phyloP scores from a whole-genome alignment of 2,113 vertebrate species.

The Mus pahari region DNA sequence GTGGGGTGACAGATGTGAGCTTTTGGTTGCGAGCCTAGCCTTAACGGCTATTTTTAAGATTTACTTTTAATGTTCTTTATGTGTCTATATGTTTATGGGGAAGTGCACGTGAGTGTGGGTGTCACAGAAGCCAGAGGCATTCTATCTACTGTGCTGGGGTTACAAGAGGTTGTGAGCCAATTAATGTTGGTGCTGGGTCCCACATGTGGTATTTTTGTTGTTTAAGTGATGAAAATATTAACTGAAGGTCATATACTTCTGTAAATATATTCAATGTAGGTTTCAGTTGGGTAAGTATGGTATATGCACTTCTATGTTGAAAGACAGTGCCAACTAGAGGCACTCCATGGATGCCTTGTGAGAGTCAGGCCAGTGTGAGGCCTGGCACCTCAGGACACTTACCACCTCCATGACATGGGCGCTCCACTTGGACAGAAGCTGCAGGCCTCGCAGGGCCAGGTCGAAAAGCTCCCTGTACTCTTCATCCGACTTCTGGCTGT shows the following conservation, averaged over 20 bases:
- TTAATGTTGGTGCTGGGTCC: neutral
- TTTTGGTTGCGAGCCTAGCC: neutral
- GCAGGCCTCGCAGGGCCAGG: slow-evolving; percentile 95
- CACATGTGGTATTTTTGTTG: neutral
- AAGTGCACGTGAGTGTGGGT: neutral
- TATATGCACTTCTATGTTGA: neutral
- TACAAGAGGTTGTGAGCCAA: neutral
- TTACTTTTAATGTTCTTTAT: neutral
- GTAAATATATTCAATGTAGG: neutral
- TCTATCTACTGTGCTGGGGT: too few species aligned
- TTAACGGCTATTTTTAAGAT: too few species aligned
- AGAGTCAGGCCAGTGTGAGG: too few species aligned
- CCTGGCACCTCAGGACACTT: slow-evolving; percentile 76
- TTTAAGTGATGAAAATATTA: neutral
- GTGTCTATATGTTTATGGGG: neutral
- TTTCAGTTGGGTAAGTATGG: neutral
- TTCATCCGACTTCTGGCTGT: slow-evolving; percentile 99
- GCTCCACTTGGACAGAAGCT: slow-evolving; percentile 99
- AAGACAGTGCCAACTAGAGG: neutral
- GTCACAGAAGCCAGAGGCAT: neutral
- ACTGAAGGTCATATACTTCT: neutral
- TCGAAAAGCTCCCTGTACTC: slow-evolving; percentile 98
- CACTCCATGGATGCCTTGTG: neutral
- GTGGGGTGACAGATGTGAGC: rapidly evolving
- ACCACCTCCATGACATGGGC: slow-evolving; percentile 99